Percentiles rank a stretch among this genome's conserved stretches.
Conservation (phyloP, 2,888 invertebrate genomes). For the Emmelina monodactyla region DNA sequence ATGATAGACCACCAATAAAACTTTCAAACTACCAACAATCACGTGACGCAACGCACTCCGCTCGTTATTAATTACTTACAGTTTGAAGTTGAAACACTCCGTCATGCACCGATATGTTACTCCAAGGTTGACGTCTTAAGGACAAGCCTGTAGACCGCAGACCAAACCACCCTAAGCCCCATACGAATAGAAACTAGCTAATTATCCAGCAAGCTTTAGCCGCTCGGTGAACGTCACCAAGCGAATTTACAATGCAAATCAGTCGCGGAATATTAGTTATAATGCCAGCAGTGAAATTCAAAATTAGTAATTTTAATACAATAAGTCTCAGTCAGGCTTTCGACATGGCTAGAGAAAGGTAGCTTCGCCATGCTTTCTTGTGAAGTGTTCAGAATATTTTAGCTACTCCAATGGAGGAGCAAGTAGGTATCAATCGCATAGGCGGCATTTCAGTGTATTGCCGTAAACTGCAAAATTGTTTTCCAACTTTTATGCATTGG, state of each 20-base stretch:
- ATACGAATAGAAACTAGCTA: conserved; percentile 61
- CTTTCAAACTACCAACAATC: conserved; percentile 23
- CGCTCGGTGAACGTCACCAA: conserved; percentile 49
- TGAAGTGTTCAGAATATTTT: conserved; percentile 25
- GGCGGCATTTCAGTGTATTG: conserved; percentile 26
- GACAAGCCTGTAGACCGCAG: conserved; percentile 34
- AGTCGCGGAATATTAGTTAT: conserved; percentile 60
- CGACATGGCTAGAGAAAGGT: conserved; percentile 52
- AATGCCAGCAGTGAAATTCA: conserved; percentile 58
- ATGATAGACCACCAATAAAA: conserved; percentile 24
- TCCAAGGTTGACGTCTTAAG: conserved; percentile 35
- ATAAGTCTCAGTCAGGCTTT: conserved; percentile 57
- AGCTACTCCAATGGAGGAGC: conserved; percentile 46
- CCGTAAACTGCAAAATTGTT: conserved; percentile 28
- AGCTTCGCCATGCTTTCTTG: conserved; percentile 40
- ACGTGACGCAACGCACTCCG: conserved; percentile 23
- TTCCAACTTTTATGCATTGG: conserved; percentile 27
- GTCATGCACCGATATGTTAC: conserved; percentile 14
- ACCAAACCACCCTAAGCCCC: conserved; percentile 23
- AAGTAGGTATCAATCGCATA: conserved; percentile 46
- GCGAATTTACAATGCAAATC: conserved; percentile 65
- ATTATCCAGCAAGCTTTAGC: conserved; percentile 60
- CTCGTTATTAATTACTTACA: conserved; percentile 27
- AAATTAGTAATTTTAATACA: conserved; percentile 64
- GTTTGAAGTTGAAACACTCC: conserved; percentile 17